Evolutionary conservation across 2,113 vertebrate species (phyloP), one percentile per base, ranked within the genome.

Genomic region (Procavia capensis): DNA sequence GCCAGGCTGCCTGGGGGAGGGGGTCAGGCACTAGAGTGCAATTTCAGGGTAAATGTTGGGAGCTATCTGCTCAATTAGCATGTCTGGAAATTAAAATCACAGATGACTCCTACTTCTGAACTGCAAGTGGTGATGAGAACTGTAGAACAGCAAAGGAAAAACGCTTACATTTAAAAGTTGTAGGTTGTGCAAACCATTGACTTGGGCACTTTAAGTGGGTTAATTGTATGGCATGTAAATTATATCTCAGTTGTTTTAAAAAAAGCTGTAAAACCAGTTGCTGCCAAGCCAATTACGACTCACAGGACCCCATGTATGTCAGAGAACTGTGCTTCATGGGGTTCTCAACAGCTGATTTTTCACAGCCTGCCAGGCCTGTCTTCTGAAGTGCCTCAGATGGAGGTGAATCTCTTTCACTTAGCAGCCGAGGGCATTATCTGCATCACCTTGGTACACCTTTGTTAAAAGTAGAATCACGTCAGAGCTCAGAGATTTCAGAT

Each of bases 11-110:
- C 17, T 16, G 11, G 50, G 50, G 50, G 50, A n/a, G n/a, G n/a
- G n/a, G n/a, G n/a, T n/a, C n/a, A n/a, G n/a, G 50, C 50, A 16
- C 50, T 54, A 54, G 31, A 34, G 64, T 9, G 27, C 63, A 13
- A 13, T 59, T 27, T 17, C 10, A 14, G n/a, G 47, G 68, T 7
- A 54, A 31, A 29, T 22, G 86, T 29, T 13, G 47, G 31, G 39
- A 63, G 36, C 31, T 20, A 6, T 1, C 14, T 1, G 0, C 22
- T 8, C 20, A 7, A 29, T 24, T 10, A 0, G 6, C 36, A 9
- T 5, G 19, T 88, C 59, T 43, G 6, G 61, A 43, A 84, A 50
- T 63, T 2, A 14, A 76, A 43, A 59, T 5, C 63, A 45, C 9
- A 54, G 72, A 29, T 4, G 3, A 31, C 61, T 50, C n/a, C 90